Base-by-base conservation (phyloP, 2,888 invertebrate genomes). In the Tineola bisselliella region DNA sequence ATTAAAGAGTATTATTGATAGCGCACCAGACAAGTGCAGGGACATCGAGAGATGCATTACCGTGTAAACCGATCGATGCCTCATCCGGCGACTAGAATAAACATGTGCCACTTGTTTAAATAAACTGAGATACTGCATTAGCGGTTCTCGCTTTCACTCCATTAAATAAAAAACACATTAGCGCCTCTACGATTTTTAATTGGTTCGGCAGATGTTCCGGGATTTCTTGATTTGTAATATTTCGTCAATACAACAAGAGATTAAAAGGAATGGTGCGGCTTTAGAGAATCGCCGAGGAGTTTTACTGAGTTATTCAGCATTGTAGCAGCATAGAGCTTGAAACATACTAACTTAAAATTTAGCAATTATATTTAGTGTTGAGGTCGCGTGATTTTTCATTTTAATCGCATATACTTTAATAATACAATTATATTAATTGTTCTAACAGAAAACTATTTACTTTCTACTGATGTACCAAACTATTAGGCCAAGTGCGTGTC, bases 71-170 rank as follows among this genome's bases (percentile, higher is more conserved):
- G 84, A 87, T 86, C 84, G 82, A 84, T 83, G 81, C 72, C 75
- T 80, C 81, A 83, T 84, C 84, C 83, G 84, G 81, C 82, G 79
- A 72, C 73, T 71, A 71, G 30, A 64, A 80, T 84, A 87, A 87
- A 87, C 87, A 87, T 76, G 75, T 76, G 82, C 82, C 87, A 84
- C 86, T 87, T 87, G 87, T 86, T 79, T 77, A 84, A 84, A 84
- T 84, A 84, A 84, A 84, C 86, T 72, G 75, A 70, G 70, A 70
- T 76, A 70, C 72, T 77, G 83, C 86, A 87, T 87, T 84, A 87
- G 83, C 73, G 77, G 33, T 19, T 82, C 84, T 84, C 84, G 81
- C 81, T 84, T 84, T 77, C 84, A 84, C 79, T 79, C 81, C 84
- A 84, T 84, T 84, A 84, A 60, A 44, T 60, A 60, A 60, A 60